Evolutionary conservation across 2,888 invertebrate genomes (phyloP), one percentile per base, ranked within the genome.

Genomic region (Sipunculus nudus): DNA sequence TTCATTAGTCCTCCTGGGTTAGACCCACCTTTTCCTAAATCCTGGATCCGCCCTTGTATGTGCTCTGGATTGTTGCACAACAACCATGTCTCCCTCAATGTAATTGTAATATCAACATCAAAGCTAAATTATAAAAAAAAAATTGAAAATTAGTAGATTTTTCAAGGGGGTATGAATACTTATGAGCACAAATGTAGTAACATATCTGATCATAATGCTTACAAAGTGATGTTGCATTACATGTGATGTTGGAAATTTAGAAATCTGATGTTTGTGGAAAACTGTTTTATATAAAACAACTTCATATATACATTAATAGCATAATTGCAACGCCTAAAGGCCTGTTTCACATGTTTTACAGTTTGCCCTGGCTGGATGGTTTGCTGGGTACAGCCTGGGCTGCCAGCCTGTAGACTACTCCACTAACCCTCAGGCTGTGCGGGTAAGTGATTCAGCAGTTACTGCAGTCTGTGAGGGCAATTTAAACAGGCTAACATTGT

Each of bases 331-430:
- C 10, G 6, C 8, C n/a, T 43, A 13, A n/a, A 43, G 41, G 25
- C 16, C 5, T 50, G 10, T 8, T 23, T 6, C n/a, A 35, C 28
- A 43, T 8, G 16, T 28, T 23, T 72, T 77, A 19, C 74, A 84
- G 83, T 83, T 84, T 67, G 75, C 78, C 25, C 60, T 79, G 53
- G 68, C 78, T 28, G 94, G 94, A 84, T 94, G 94, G 94, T 90
- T 92, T 89, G 88, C 89, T 81, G 89, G 92, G 82, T 94, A 94
- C 89, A 94, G 91, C 88, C 90, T 92, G 87, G 91, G 91, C 85
- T 94, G 93, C 79, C 88, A 92, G 77, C 90, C 90, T 0, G 87
- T 90, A 10, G 89, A 90, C 71, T 91, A 92, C 87, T 88, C 90
- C 76, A 83, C 87, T 13, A 87, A 87, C 59, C 89, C 89, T 0